Conservation (phyloP, 2,888 invertebrate species). For the Clistopyga incitator region DNA sequence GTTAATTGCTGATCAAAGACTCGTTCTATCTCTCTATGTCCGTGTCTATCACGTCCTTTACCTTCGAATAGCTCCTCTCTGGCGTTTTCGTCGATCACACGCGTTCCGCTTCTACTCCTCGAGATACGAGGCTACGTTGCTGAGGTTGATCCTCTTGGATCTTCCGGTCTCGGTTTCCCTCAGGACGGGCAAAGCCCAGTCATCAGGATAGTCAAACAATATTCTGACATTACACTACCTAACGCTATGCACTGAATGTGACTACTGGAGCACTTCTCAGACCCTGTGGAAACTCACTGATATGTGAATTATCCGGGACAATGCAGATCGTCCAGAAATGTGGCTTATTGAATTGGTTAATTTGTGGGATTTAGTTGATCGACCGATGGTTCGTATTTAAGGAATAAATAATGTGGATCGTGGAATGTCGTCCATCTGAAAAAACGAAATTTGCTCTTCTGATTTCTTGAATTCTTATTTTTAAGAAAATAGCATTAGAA, state of each 20-base stretch:
- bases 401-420: background rate
- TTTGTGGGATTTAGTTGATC: background rate
- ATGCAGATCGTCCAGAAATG: background rate
- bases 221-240: conserved; percentile 64
- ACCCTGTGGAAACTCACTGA: no score
- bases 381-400: background rate
- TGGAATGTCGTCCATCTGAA: no score
- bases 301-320: background rate
- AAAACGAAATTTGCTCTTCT: no score
- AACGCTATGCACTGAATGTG: conserved; percentile 7
- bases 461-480: no score
- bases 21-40: conserved; percentile 49
- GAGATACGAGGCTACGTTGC: conserved; percentile 5
- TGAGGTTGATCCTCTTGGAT: conserved; percentile 27
- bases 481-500: no score
- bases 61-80: conserved; percentile 33
- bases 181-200: conserved; percentile 65
- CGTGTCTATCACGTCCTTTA: conserved; percentile 31
- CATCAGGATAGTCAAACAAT: conserved; percentile 72
- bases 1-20: conserved; percentile 80
- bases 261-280: background rate
- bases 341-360: background rate
- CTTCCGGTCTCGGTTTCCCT: conserved; percentile 69
- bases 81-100: conserved; percentile 39
- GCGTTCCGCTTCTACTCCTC: conserved; percentile 24